phyloP scores from a whole-genome alignment of 2,113 vertebrate species.

The Ascaphus truei region DNA sequence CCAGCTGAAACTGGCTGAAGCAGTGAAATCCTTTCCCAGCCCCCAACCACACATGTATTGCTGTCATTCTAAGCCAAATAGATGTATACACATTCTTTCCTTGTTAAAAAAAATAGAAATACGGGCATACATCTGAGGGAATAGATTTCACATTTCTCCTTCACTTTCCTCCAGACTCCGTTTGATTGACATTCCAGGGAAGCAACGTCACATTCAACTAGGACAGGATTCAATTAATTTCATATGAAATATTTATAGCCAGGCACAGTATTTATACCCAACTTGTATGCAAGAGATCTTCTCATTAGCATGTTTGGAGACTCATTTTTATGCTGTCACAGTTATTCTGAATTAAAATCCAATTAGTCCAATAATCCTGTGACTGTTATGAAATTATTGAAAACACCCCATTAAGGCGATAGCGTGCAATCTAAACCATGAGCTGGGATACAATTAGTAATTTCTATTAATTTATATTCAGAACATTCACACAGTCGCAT shows the following conservation, averaged over 20 bases:
- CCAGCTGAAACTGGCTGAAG: slow-evolving; percentile 64
- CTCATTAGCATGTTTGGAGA: slow-evolving; percentile 89
- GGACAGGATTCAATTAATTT: slow-evolving; percentile 79
- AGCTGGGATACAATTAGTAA: slow-evolving; percentile 33
- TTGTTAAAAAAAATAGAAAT: background rate
- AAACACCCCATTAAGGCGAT: slow-evolving; percentile 66
- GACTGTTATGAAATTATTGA: slow-evolving; percentile 75
- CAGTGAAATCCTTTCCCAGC: slow-evolving; percentile 43
- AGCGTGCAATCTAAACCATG: slow-evolving; percentile 34
- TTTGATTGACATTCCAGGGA: slow-evolving; percentile 66
- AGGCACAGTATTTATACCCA: slow-evolving; percentile 72
- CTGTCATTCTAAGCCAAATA: background rate
- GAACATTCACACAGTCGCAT: slow-evolving; percentile 5
- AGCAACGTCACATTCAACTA: slow-evolving; percentile 56
- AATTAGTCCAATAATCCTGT: slow-evolving; percentile 78
- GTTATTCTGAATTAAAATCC: slow-evolving; percentile 79
- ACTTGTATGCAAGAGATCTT: slow-evolving; percentile 83
- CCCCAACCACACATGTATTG: slow-evolving; percentile 26
- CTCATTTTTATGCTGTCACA: slow-evolving; percentile 85
- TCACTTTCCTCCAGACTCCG: slow-evolving; percentile 41
- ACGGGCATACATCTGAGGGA: background rate
- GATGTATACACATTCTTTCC: background rate
- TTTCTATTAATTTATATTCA: slow-evolving; percentile 21
- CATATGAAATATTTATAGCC: slow-evolving; percentile 86
- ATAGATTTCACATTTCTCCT: slow-evolving; percentile 29